phyloP scores from a whole-genome alignment of 92 coral and sea anemone species.

The Bergia sp. region DNA sequence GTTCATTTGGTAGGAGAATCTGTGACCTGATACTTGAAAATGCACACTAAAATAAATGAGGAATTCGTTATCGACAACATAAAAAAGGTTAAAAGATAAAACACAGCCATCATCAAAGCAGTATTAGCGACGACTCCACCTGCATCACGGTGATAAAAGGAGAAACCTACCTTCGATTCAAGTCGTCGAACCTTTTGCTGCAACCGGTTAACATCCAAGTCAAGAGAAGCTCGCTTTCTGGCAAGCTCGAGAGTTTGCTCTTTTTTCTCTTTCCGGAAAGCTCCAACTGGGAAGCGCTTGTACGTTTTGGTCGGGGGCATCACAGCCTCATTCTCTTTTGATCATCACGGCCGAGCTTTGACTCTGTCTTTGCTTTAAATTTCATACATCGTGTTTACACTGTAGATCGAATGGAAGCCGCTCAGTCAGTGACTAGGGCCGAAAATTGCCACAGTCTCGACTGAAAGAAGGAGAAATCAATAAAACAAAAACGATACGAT shows the following conservation, averaged over 20 bases:
- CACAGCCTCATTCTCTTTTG: conserved; percentile 4
- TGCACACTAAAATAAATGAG: background rate
- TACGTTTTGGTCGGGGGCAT: conserved; percentile 31
- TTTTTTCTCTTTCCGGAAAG: conserved; percentile 36
- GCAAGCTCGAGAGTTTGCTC: conserved; percentile 36
- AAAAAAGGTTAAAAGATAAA: conserved; percentile 25
- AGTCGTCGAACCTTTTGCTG: conserved; percentile 40
- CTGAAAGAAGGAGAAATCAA: conserved; percentile 26
- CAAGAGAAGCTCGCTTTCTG: conserved; percentile 21
- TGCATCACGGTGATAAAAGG: conserved; percentile 22
- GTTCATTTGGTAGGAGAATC: conserved; percentile 30
- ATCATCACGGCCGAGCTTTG: conserved; percentile 20
- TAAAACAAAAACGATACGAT: conserved; percentile 43
- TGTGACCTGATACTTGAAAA: conserved; percentile 11
- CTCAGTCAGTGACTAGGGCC: conserved; percentile 21
- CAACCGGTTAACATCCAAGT: conserved; percentile 35
- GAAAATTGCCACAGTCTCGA: conserved; percentile 5
- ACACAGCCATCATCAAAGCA: conserved; percentile 31
- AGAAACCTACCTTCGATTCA: conserved; percentile 37
- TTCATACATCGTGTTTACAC: conserved; percentile 9
- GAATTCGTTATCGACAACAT: background rate
- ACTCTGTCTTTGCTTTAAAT: conserved; percentile 3
- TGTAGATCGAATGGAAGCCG: conserved; percentile 27
- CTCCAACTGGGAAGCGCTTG: conserved; percentile 39
- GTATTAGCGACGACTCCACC: conserved; percentile 3